Percentiles rank a stretch among this genome's conserved stretches.
Conservation (phyloP, 2,797 vertebrate species). For the Coendou prehensilis region DNA sequence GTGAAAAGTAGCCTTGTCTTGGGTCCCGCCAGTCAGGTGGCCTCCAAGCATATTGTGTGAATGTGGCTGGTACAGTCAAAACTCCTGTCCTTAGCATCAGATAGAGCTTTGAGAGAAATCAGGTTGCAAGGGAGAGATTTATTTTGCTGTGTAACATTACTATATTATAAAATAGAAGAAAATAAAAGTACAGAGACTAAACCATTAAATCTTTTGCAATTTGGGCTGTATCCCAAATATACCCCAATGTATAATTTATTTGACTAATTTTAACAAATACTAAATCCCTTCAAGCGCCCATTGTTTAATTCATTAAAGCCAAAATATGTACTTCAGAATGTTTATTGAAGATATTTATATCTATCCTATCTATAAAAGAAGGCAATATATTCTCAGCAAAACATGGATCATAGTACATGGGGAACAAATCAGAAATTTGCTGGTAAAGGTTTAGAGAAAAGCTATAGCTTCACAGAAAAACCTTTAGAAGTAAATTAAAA, state of each 20-base stretch:
- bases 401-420: background rate
- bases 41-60: background rate
- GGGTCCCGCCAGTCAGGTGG: background rate
- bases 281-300: background rate
- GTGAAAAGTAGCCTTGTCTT: background rate
- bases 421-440: background rate
- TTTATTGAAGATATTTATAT: background rate
- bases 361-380: background rate
- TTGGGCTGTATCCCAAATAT: background rate
- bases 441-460: background rate
- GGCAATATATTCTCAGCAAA: background rate
- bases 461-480: background rate
- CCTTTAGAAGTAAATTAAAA: background rate
- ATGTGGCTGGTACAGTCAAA: background rate
- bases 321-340: background rate
- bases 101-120: background rate
- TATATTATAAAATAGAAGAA: background rate
- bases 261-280: constrained; percentile 34
- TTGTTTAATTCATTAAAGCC: background rate
- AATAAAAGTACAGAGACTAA: background rate
- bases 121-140: background rate
- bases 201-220: background rate
- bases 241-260: background rate
- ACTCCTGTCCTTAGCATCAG: background rate
- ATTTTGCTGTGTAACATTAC: background rate